phyloP scores from a whole-genome alignment of 2,797 vertebrate species.

The Aplochiton taeniatus region DNA sequence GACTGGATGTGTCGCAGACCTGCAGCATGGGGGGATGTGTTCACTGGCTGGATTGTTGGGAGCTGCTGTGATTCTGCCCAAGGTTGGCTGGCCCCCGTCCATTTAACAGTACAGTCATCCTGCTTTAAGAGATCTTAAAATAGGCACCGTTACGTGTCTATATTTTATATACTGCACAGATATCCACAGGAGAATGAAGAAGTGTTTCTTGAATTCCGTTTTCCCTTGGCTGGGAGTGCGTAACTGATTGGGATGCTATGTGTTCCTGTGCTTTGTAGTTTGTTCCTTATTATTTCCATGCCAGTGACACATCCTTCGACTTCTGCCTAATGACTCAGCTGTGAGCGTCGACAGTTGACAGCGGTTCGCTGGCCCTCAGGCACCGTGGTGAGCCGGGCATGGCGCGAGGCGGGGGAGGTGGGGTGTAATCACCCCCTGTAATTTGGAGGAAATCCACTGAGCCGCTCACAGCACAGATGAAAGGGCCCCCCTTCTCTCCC shows the following conservation, averaged over 20 bases:
- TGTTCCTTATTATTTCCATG: slow-evolving; percentile 60
- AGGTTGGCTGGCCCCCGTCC: slow-evolving; percentile 24
- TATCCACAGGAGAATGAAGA: background rate
- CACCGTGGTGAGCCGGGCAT: slow-evolving; percentile 41
- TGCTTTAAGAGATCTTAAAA: no score
- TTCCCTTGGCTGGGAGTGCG: slow-evolving; percentile 24
- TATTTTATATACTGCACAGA: no score
- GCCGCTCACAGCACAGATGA: slow-evolving; percentile 64
- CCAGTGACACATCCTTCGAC: slow-evolving; percentile 57
- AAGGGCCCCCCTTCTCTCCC: slow-evolving; percentile 56
- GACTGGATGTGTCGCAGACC: slow-evolving; percentile 46
- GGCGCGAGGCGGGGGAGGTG: slow-evolving; percentile 55
- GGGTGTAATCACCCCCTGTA: slow-evolving; percentile 72
- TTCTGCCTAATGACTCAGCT: slow-evolving; percentile 66
- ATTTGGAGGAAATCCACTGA: slow-evolving; percentile 74
- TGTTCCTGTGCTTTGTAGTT: slow-evolving; percentile 42
- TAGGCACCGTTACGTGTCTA: no score
- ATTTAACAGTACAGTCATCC: no score
- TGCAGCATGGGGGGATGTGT: slow-evolving; percentile 38
- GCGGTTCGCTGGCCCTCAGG: slow-evolving; percentile 50
- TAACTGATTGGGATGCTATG: slow-evolving; percentile 20
- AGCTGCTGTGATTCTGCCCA: slow-evolving; percentile 28
- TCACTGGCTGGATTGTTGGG: slow-evolving; percentile 43
- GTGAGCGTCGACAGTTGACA: slow-evolving; percentile 61
- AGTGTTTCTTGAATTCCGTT: slow-evolving; percentile 16